Percentiles rank a stretch among this genome's conserved stretches.
These are phyloP conservation scores for Orius laevigatus DNA, from an alignment of 1,140 invertebrate genomes.

Conservation along the genomic window DNA sequence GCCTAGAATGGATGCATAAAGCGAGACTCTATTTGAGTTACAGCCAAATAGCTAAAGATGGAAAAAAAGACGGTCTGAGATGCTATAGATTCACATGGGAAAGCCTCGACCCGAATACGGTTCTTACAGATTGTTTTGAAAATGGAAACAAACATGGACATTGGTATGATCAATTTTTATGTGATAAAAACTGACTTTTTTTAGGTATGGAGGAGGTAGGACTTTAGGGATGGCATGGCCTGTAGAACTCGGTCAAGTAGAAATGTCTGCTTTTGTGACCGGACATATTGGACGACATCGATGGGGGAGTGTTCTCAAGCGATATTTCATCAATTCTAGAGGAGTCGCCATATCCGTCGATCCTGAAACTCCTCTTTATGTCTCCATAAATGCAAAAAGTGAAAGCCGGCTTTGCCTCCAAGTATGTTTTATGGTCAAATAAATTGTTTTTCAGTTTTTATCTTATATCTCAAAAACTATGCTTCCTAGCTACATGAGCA, in stretches of 20 bases:
- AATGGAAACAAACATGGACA: slow-evolving; percentile 23
- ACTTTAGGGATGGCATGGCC: slow-evolving; percentile 61
- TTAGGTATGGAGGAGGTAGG: slow-evolving; percentile 69
- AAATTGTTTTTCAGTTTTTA: background rate
- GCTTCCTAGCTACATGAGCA: too few species aligned
- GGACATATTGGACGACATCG: slow-evolving; percentile 48
- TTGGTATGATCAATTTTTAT: slow-evolving; percentile 19
- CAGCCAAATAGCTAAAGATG: slow-evolving; percentile 16
- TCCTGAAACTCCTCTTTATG: slow-evolving; percentile 56
- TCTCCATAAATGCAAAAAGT: slow-evolving; percentile 44
- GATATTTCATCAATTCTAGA: slow-evolving; percentile 71
- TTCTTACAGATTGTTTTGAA: slow-evolving; percentile 66
- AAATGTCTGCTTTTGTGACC: slow-evolving; percentile 62
- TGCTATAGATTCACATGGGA: slow-evolving; percentile 76
- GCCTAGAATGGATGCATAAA: slow-evolving; percentile 63
- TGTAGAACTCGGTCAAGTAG: slow-evolving; percentile 49
- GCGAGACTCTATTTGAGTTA: slow-evolving; percentile 53
- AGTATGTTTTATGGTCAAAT: slow-evolving; percentile 11
- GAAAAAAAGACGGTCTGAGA: slow-evolving; percentile 24
- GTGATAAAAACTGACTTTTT: background rate
- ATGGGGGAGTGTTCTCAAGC: slow-evolving; percentile 63
- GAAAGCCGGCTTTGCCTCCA: slow-evolving; percentile 30
- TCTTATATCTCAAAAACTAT: too few species aligned
- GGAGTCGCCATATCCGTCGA: slow-evolving; percentile 64
- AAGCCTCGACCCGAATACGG: slow-evolving; percentile 38